These are phyloP conservation scores for Cenopis cana DNA, from an alignment of 2,888 invertebrate genomes.

Conservation along the genomic window DNA sequence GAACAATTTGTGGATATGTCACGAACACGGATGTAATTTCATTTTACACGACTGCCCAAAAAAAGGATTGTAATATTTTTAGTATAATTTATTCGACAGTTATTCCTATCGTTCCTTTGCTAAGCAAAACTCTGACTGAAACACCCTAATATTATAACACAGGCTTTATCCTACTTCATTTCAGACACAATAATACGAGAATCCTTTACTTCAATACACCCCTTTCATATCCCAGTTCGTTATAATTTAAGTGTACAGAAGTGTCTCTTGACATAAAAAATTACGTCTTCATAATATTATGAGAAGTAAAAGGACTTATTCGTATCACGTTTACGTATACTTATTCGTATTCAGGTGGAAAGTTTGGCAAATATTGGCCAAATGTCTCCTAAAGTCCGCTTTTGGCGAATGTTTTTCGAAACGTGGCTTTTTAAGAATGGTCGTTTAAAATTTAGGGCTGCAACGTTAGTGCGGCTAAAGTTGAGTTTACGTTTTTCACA, in stretches of 20 bases:
- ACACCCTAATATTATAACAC: not conserved
- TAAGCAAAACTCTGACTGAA: not conserved
- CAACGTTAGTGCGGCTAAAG: conserved; percentile 17
- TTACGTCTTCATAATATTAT: conserved; percentile 24
- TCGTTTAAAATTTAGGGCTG: conserved; percentile 20
- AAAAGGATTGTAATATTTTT: too few species aligned
- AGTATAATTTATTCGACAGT: not conserved
- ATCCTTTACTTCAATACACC: conserved; percentile 19
- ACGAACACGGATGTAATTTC: not conserved
- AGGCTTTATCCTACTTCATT: not conserved
- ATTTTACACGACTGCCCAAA: too few species aligned
- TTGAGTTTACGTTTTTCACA: conserved; percentile 27
- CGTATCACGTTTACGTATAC: not conserved
- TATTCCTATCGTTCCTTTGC: not conserved
- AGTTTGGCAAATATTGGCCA: conserved; percentile 14
- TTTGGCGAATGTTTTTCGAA: conserved; percentile 23
- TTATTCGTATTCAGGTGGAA: not conserved
- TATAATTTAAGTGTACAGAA: conserved; percentile 15
- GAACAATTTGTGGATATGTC: not conserved
- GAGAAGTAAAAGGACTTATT: conserved; percentile 11
- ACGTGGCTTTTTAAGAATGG: conserved; percentile 22
- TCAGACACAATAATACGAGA: conserved; percentile 11
- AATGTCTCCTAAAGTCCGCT: not conserved
- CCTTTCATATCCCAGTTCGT: conserved; percentile 29
- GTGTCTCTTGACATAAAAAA: conserved; percentile 29